Percentiles rank a stretch among this genome's conserved stretches.
These are phyloP conservation scores for Drosophila tsacasi DNA, from an alignment of 1,140 invertebrate species.

Conservation along the genomic window DNA sequence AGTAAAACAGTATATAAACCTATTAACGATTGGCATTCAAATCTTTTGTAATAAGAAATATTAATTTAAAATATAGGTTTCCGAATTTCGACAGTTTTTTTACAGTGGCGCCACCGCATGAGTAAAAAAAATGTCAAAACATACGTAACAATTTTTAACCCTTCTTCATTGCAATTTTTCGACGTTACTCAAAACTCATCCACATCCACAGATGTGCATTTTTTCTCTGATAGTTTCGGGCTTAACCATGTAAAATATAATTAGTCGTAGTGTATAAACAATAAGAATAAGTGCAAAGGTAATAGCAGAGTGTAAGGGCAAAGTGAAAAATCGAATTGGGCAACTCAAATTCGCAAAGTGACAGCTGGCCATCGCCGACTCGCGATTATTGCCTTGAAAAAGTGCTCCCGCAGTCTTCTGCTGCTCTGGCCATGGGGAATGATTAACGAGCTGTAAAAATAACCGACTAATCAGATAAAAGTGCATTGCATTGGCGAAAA, in stretches of 20 bases:
- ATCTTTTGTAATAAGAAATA: background rate
- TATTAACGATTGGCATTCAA: background rate
- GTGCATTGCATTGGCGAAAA: slow-evolving; percentile 51
- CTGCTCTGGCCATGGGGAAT: slow-evolving; percentile 1
- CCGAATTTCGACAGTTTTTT: background rate
- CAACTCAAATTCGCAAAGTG: slow-evolving; percentile 6
- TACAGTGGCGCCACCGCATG: background rate
- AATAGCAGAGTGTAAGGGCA: slow-evolving; percentile 26
- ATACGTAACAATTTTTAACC: slow-evolving; percentile 52
- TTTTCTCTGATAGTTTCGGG: slow-evolving; percentile 79
- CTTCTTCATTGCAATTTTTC: slow-evolving; percentile 49
- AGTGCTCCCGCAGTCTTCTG: background rate
- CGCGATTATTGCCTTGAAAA: slow-evolving; percentile 7
- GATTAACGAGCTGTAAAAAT: slow-evolving; percentile 32
- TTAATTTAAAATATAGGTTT: background rate
- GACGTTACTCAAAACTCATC: slow-evolving; percentile 40
- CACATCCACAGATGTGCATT: slow-evolving; percentile 67
- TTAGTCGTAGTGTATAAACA: slow-evolving; percentile 74
- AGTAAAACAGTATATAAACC: background rate
- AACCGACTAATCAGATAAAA: slow-evolving; percentile 50
- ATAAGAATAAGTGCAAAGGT: slow-evolving; percentile 79
- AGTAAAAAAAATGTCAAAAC: slow-evolving; percentile 1
- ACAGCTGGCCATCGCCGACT: slow-evolving; percentile 33
- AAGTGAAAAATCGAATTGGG: slow-evolving; percentile 1
- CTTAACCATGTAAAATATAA: slow-evolving; percentile 78